Evolutionary conservation across 2,797 vertebrate species (phyloP), one percentile per base, ranked within the genome.

Genomic region (Hoplostethus mediterraneus): DNA sequence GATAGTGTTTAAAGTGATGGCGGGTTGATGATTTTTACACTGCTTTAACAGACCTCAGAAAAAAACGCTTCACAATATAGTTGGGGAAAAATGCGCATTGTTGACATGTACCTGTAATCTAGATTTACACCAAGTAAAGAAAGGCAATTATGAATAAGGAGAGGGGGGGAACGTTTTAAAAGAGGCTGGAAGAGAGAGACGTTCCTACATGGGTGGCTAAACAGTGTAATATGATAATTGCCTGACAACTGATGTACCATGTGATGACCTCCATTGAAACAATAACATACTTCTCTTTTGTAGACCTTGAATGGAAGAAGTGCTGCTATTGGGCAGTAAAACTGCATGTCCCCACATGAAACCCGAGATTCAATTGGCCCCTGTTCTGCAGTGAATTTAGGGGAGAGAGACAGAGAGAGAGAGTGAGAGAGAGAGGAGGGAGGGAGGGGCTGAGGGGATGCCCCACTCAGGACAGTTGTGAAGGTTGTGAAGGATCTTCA

Each of bases 231-330:
- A n/a, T 53, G 63, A 21, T 36, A 25, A 9, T 0, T 38, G 25
- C 17, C 36, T 21, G 14, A 28, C 13, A 71, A 25, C 36, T 70
- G 48, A 30, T 71, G 58, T 78, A 21, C 21, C 21, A 21, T 21
- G 21, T 21, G 21, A 21, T 21, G 48, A 47, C 82, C 69, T 76
- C 16, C 58, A 58, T 76, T 89, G 40, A 89, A 75, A 60, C 64
- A 40, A 45, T 62, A n/a, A 84, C 74, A 81, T 52, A 61, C 56
- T 55, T 61, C 73, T 90, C 71, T 55, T 81, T 93, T 93, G 72
- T 89, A 96, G 95, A 58, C 73, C 0, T 1, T 80, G 72, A 80
- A 81, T 89, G 87, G 77, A 88, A 89, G 80, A 81, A 58, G 77
- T 9, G 64, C 51, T 30, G 73, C 91, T 75, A 86, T 92, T 90